These are phyloP conservation scores for Beroe ovata DNA, from an alignment of 37 sponge, comb jelly and placozoan genomes.

Conservation along the genomic window DNA sequence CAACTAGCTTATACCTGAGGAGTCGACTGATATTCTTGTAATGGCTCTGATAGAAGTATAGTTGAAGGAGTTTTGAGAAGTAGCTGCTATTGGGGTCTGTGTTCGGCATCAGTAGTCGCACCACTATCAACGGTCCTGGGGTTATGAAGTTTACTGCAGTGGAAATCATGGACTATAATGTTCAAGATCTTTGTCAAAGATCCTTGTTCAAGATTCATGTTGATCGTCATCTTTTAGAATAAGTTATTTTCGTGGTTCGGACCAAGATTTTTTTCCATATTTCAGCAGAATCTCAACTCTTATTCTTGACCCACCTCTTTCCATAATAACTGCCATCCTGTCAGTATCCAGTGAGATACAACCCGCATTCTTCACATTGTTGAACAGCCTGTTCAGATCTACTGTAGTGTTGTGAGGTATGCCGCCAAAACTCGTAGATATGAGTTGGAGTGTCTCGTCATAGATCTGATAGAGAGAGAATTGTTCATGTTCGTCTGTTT, in stretches of 20 bases:
- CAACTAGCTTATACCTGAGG: too few species aligned
- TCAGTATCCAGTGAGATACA: not conserved
- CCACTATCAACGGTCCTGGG: constrained; percentile 1
- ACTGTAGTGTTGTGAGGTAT: not conserved
- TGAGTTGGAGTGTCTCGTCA: constrained; percentile 21
- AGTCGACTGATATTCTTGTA: constrained; percentile 4
- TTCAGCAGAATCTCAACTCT: too few species aligned
- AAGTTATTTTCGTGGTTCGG: too few species aligned
- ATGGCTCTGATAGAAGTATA: constrained; percentile 23
- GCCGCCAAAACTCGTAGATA: constrained; percentile 17
- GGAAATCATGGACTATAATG: too few species aligned
- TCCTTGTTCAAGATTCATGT: too few species aligned
- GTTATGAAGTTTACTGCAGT: too few species aligned
- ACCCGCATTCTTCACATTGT: constrained; percentile 7
- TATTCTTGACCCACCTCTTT: not conserved
- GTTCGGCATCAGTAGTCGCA: constrained; percentile 14
- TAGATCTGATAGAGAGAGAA: constrained; percentile 17
- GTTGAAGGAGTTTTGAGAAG: not conserved
- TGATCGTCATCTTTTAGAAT: too few species aligned
- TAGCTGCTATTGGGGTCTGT: not conserved
- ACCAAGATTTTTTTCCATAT: too few species aligned
- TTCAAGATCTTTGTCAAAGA: too few species aligned
- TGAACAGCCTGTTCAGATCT: constrained; percentile 51
- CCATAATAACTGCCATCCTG: not conserved
- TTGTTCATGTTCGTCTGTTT: not conserved